Evolutionary conservation across 2,888 invertebrate genomes (phyloP).

Genomic region (Caenorhabditis becei): DNA sequence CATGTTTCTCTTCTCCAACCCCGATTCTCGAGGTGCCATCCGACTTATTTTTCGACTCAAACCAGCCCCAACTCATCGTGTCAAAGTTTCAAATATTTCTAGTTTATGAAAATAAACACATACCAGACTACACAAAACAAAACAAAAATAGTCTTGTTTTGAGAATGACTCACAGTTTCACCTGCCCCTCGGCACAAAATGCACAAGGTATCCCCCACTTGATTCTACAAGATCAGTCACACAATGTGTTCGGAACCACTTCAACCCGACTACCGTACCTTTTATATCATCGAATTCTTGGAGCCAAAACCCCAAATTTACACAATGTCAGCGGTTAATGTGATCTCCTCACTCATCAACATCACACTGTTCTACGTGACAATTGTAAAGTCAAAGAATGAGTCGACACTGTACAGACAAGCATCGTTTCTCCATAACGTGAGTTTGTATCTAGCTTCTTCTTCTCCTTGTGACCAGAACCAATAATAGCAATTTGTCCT

Average conservation of each 20-base stretch:
- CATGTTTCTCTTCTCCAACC: no score
- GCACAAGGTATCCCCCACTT: background rate
- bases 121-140: background rate
- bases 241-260: background rate
- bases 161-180: constrained; percentile 1
- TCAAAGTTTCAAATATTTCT: no score
- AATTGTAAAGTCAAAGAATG: constrained; percentile 28
- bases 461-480: no score
- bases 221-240: background rate
- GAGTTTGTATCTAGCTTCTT: no score
- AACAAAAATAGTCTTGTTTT: background rate
- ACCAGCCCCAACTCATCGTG: no score
- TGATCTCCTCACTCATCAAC: constrained; percentile 4
- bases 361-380: constrained; percentile 23
- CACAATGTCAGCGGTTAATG: constrained; percentile 7
- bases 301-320: background rate
- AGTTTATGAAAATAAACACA: no score
- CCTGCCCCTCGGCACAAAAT: background rate
- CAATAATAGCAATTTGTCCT: no score
- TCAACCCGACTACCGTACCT: background rate
- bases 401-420: constrained; percentile 11
- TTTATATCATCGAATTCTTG: background rate
- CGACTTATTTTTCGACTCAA: no score
- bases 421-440: constrained; percentile 9
- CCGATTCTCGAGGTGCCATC: no score